Conservation (phyloP, 2,888 invertebrate genomes). For the Eustalomyia histrio region DNA sequence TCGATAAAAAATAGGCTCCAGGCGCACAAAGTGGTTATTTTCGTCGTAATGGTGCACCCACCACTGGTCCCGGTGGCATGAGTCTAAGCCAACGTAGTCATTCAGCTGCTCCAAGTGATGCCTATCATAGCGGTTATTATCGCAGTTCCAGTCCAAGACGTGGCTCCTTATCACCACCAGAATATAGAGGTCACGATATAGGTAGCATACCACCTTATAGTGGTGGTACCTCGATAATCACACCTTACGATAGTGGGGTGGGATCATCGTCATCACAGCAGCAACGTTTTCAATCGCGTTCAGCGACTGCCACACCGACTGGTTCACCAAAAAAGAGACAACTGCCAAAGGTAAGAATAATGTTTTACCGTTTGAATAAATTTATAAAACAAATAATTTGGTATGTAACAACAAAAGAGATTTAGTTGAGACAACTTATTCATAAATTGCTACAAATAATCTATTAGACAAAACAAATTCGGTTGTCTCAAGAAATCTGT, state of each 20-base stretch:
- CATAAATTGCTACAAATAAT: too few species aligned
- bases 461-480: too few species aligned
- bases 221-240: slow-evolving; percentile 54
- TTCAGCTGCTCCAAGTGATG: slow-evolving; percentile 88
- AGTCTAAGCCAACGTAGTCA: slow-evolving; percentile 86
- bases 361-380: too few species aligned
- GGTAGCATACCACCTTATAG: slow-evolving; percentile 58
- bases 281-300: slow-evolving; percentile 88
- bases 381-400: too few species aligned
- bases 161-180: slow-evolving; percentile 80
- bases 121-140: slow-evolving; percentile 78
- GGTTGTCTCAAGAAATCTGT: too few species aligned
- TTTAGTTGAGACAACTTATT: too few species aligned
- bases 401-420: too few species aligned
- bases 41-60: slow-evolving; percentile 78
- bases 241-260: slow-evolving; percentile 54
- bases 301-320: slow-evolving; percentile 95
- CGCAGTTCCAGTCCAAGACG: slow-evolving; percentile 88
- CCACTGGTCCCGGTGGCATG: slow-evolving; percentile 79
- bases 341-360: slow-evolving; percentile 89
- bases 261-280: slow-evolving; percentile 70
- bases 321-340: slow-evolving; percentile 98
- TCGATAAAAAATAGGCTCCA: slow-evolving; percentile 44
- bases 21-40: slow-evolving; percentile 75
- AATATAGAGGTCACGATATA: slow-evolving; percentile 74